Evolutionary conservation across 2,888 invertebrate genomes (phyloP), one percentile per base, ranked within the genome.

Genomic region (Magallana nippona): DNA sequence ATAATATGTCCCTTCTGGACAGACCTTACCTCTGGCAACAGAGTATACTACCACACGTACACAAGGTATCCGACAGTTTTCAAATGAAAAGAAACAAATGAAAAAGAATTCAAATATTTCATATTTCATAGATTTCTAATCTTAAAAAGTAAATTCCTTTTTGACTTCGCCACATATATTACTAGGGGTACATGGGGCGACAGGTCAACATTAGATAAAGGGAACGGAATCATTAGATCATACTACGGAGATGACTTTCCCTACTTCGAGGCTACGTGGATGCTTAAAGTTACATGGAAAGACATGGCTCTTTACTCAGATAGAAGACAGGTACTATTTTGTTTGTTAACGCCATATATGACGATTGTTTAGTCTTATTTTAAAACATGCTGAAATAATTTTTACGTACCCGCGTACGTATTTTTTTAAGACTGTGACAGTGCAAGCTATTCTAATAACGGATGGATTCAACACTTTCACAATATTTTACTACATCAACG

Each of bases 391-490:
- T 5, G 0, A n/a, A n/a, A 44, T 44, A 8, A 5, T 44, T 44
- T 44, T 44, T 44, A 44, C n/a, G n/a, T n/a, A n/a, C n/a, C n/a
- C 44, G 44, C 0, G 44, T 44, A 44, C 44, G 8, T 8, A 5
- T 44, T 44, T 27, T 27, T 56, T 56, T 13, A 22, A 83, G 83
- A 79, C 63, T 56, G 79, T 79, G 8, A 83, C 83, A 71, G 63
- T 83, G 11, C 83, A 83, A 55, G 44, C 79, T 22, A 27, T 79
- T 27, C 10, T 83, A 2, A 56, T 71, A 32, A 79, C 83, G 13
- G 71, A 83, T 57, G 83, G 83, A 2, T 22, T 56, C 56, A 83
- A 19, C 58, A 83, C 83, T 8, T 83, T 56, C 27, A 79, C 83
- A 13, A 78, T 55, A 2, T 55, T 78, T 78, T 56, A 56, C n/a